Percentiles rank a stretch among this genome's conserved stretches.
These are phyloP conservation scores for Clusia tigrina DNA, from an alignment of 2,888 invertebrate species.

Conservation along the genomic window DNA sequence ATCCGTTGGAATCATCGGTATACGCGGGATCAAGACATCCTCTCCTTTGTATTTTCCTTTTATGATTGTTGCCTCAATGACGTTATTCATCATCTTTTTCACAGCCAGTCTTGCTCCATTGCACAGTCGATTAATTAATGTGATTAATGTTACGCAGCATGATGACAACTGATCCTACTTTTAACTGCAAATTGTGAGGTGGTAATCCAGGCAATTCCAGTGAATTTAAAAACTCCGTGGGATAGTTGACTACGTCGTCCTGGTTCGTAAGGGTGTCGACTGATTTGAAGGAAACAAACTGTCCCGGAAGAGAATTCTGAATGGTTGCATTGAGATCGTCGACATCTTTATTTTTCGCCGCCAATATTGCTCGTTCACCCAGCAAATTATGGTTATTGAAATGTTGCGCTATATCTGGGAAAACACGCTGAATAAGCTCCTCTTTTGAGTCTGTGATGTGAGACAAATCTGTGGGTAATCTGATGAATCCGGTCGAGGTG, in stretches of 20 bases:
- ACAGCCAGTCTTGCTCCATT: conserved; percentile 45
- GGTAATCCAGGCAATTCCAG: too few species aligned
- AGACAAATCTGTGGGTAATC: conserved; percentile 34
- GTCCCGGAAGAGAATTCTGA: conserved; percentile 13
- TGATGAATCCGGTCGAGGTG: conserved; percentile 35
- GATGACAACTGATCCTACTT: conserved; percentile 46
- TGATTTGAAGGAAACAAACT: conserved; percentile 10
- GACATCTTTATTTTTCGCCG: conserved; percentile 18
- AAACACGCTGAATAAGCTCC: conserved; percentile 23
- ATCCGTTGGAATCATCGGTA: conserved; percentile 53
- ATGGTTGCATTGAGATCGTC: conserved; percentile 17
- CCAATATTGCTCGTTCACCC: conserved; percentile 17
- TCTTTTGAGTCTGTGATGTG: conserved; percentile 24
- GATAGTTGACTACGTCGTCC: conserved; percentile 10
- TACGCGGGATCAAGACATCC: conserved; percentile 46
- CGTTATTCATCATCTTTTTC: conserved; percentile 28
- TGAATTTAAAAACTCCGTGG: too few species aligned
- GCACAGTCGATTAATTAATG: conserved; percentile 40
- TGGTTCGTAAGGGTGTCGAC: conserved; percentile 2
- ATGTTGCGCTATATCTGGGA: conserved; percentile 17
- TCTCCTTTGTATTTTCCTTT: conserved; percentile 34
- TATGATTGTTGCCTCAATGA: conserved; percentile 40
- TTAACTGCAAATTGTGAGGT: too few species aligned
- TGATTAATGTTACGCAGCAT: conserved; percentile 45
- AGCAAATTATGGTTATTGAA: conserved; percentile 19